Evolutionary conservation across 2,113 vertebrate species (phyloP), one percentile per base, ranked within the genome.

Genomic region (Chionis minor): DNA sequence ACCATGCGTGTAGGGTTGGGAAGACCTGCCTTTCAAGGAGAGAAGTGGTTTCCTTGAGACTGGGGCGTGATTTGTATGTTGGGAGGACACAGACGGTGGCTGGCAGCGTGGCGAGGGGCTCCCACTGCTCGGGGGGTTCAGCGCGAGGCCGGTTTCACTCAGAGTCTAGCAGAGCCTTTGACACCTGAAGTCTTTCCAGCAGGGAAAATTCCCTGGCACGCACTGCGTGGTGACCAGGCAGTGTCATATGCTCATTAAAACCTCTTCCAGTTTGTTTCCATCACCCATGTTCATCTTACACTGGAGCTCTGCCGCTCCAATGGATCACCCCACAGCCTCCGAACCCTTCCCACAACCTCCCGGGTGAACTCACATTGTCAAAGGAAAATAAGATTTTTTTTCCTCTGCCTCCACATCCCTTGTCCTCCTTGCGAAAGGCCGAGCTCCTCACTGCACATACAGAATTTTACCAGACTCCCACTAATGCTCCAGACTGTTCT

Each of bases 11-110:
- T 12, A 8, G 8, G 11, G 15, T 66, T 35, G 63, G 35, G 35
- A 66, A 56, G 69, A 47, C 12, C 16, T 47, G 33, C 33, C 18
- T 66, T 38, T 47, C 56, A 19, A 22, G 51, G 42, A 24, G 2
- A 33, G 13, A 44, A 35, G 20, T 28, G 3, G 21, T 19, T 70
- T 47, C 42, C 30, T 21, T 6, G 24, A 54, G 72, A 27, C 19
- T 40, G 10, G 33, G 52, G 8, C 18, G 5, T 8, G 27, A 7
- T 58, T 23, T 40, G 1, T 4, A n/a, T 26, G 13, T 17, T 32
- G 44, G 33, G 8, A 17, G 16, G 24, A 5, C 32, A 10, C 28
- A n/a, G 7, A 38, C 38, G 0, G 1, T 1, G 44, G 62, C 35
- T 14, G 12, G 27, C 12, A 12, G 5, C 3, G 26, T 8, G 8